phyloP scores from a whole-genome alignment of 2,888 invertebrate genomes.

The Cheilosia grossa region DNA sequence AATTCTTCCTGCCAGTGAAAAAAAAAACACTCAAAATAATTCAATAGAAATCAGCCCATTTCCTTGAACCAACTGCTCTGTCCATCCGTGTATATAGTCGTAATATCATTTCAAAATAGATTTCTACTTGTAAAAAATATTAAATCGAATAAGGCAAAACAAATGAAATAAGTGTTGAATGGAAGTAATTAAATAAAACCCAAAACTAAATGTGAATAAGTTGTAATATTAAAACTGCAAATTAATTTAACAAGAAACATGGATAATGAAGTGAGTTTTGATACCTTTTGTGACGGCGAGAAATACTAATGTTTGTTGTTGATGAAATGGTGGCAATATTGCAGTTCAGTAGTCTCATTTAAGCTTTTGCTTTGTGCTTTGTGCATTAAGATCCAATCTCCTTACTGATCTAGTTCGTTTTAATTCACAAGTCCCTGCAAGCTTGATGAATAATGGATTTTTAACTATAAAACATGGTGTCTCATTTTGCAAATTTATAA shows the following conservation, averaged over 20 bases:
- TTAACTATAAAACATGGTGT: no score
- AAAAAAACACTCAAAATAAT: constrained; percentile 2
- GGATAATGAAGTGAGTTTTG: not conserved
- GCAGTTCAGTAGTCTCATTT: no score
- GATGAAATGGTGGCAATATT: no score
- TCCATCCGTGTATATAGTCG: constrained; percentile 68
- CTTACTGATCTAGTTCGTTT: no score
- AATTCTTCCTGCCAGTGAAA: constrained; percentile 68
- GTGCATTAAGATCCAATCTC: no score
- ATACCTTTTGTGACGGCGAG: no score
- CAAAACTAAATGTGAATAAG: constrained; percentile 3
- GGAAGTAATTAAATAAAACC: not conserved
- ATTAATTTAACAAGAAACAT: not conserved
- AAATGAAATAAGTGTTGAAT: constrained; percentile 25
- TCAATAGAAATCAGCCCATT: constrained; percentile 34
- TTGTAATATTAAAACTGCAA: not conserved
- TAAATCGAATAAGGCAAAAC: constrained; percentile 30
- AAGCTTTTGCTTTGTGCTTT: no score
- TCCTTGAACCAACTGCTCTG: constrained; percentile 19
- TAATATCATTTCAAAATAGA: constrained; percentile 55
- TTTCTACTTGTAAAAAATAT: constrained; percentile 58
- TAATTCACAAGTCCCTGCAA: no score
- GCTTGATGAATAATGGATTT: no score
- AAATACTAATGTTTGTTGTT: no score
- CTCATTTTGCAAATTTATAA: no score